Base-by-base conservation (phyloP, 2,888 invertebrate species). In the Thysanoteuthis rhombus region DNA sequence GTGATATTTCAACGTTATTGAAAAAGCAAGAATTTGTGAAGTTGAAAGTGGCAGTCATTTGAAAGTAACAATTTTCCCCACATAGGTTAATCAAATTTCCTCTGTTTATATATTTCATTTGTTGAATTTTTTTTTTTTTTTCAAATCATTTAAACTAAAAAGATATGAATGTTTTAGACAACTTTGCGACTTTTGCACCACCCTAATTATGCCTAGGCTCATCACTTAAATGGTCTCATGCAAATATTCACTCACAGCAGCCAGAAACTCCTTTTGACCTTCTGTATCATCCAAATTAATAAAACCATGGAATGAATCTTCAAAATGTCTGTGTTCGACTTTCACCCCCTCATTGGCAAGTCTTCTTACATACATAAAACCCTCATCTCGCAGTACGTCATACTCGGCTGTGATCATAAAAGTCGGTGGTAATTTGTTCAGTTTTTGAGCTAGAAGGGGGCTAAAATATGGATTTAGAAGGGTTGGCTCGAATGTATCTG, bases 351-450 rank as follows among this genome's bases (percentile, higher is more conserved):
- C 95, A 38, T 94, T 95, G 93, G 95, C 94, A 94, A 97, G 94
- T 92, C 97, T 94, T 93, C 96, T 95, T 19, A 96, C 96, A 94
- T 97, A 97, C 93, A 97, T 96, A 16, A 96, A 92, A 10, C 96
- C 96, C 93, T 97, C 97, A 94, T 97, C 97, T 12, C 97, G 94
- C 19, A 97, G 95, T 4, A 97, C 96, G 95, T 97, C 97, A 95
- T 96, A 97, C 94, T 97, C 96, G 92, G 96, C 96, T 0, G 97
- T 97, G 45, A 96, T 94, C 39, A 97, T 95, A 93, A 96, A 96
- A 0, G 97, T 95, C 36, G 95, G 94, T 3, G 97, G 97, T 25
- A 97, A 94, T 19, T 95, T 95, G 47, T 95, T 94, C 6, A 93
- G 94, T 45, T 96, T 95, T 10, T 94, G 95, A 45, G 96, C 95